phyloP scores from a whole-genome alignment of 2,797 vertebrate species.

The Lithobates sylvaticus region DNA sequence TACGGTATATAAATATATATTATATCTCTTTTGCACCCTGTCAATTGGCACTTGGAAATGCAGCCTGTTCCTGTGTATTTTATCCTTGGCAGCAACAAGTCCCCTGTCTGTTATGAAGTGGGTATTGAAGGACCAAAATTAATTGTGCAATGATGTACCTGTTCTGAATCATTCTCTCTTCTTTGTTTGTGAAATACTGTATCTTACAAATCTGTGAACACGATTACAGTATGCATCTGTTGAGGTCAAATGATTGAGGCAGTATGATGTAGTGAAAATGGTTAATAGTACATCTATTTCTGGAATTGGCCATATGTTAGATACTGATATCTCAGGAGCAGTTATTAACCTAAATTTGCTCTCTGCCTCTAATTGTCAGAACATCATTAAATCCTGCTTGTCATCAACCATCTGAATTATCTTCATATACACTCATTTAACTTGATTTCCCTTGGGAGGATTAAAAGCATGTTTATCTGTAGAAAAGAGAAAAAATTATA shows the following conservation, averaged over 20 bases:
- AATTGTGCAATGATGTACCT: background rate
- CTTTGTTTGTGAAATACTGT: too few relatives aligned
- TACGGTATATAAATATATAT: too few relatives aligned
- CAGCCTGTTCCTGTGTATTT: too few relatives aligned
- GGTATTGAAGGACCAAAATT: too few relatives aligned
- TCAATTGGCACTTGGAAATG: too few relatives aligned
- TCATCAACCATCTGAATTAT: constrained; percentile 1
- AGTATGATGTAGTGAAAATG: background rate
- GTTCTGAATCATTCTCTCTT: background rate
- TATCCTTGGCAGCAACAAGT: too few relatives aligned
- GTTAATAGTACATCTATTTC: constrained; percentile 56
- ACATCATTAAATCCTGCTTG: constrained; percentile 47
- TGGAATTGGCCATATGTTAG: constrained; percentile 34
- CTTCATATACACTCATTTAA: background rate
- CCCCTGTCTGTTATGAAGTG: too few relatives aligned
- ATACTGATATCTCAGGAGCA: constrained; percentile 49
- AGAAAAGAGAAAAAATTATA: background rate
- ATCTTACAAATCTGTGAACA: background rate
- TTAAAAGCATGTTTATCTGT: constrained; percentile 27
- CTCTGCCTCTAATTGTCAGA: constrained; percentile 50
- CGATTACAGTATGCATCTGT: background rate
- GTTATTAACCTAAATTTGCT: constrained; percentile 57
- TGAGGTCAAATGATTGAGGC: background rate
- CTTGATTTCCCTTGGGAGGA: constrained; percentile 56
- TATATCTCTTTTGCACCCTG: too few relatives aligned